Base-by-base conservation (phyloP, 2,797 vertebrate species). In the Coendou prehensilis region DNA sequence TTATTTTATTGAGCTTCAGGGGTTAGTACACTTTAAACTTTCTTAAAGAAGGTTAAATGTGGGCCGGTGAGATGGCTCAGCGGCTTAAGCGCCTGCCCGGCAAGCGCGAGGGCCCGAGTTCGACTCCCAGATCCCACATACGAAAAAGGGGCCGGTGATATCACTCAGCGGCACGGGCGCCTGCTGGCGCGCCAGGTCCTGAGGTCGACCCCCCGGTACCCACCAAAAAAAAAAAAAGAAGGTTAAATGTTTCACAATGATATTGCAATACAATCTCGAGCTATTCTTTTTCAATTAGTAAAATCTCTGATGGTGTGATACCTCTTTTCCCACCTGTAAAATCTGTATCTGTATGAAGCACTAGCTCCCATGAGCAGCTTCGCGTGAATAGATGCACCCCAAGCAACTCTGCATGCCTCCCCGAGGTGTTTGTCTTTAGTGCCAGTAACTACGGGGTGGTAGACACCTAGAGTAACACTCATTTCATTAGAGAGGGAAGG, bases 1-100 rank as follows among this genome's bases (percentile, higher is more conserved):
- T 87, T 63, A 52, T 93, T 91, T 47, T 67, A 61, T 45, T 73
- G 28, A 79, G 59, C 71, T 14, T 14, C 33, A 84, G 81, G 76
- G 41, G 8, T 67, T 8, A 47, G 33, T 45, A 28, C 30, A 83
- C 78, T 91, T 92, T 83, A 92, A 93, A 69, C 61, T 94, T 93
- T 89, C 30, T 80, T 94, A 87, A 45, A 57, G 50, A 79, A 93
- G 90, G 81, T 63, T 87, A 63, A 91, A 20, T 73, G 23, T 92
- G n/a, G n/a, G n/a, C n/a, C n/a, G n/a, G n/a, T n/a, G n/a, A n/a
- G n/a, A n/a, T n/a, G n/a, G n/a, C n/a, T n/a, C n/a, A n/a, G n/a
- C n/a, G n/a, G n/a, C n/a, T n/a, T n/a, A n/a, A n/a, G n/a, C n/a
- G n/a, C n/a, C n/a, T n/a, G n/a, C n/a, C n/a, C n/a, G n/a, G n/a